phyloP scores from a whole-genome alignment of 53 echinoderm and acorn worm genomes.

The Paracentrotus lividus region DNA sequence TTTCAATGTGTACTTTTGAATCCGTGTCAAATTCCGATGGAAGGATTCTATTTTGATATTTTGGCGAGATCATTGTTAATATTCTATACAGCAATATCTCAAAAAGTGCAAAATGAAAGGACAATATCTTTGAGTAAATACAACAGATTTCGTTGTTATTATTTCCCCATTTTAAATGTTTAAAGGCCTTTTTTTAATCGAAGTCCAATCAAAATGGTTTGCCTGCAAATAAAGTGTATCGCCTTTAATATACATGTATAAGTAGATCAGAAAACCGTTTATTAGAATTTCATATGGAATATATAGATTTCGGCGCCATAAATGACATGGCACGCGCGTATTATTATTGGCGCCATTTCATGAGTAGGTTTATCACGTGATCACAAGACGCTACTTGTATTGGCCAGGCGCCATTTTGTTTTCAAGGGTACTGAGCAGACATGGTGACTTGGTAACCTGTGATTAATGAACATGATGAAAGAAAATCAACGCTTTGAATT shows the following conservation, averaged over 20 bases:
- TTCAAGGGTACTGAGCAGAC: too few relatives aligned
- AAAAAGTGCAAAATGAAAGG: not conserved
- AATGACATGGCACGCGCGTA: not conserved
- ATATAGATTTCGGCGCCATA: not conserved
- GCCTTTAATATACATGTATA: not conserved
- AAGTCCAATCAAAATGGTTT: not conserved
- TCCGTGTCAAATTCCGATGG: constrained; percentile 1
- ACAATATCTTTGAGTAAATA: not conserved
- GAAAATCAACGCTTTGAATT: too few relatives aligned
- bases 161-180: not conserved
- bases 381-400: not conserved
- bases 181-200: too few relatives aligned
- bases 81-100: not conserved
- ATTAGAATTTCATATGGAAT: not conserved
- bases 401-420: not conserved
- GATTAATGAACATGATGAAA: too few relatives aligned
- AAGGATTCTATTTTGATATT: constrained; percentile 15
- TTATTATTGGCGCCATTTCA: not conserved
- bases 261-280: not conserved
- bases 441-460: too few relatives aligned
- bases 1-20: constrained; percentile 40
- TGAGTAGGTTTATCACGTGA: not conserved
- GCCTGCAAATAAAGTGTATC: not conserved
- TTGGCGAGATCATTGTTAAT: not conserved
- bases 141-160: constrained; percentile 12